These are phyloP conservation scores for Cacatua alba DNA, from an alignment of 2,113 vertebrate species.

Conservation along the genomic window DNA sequence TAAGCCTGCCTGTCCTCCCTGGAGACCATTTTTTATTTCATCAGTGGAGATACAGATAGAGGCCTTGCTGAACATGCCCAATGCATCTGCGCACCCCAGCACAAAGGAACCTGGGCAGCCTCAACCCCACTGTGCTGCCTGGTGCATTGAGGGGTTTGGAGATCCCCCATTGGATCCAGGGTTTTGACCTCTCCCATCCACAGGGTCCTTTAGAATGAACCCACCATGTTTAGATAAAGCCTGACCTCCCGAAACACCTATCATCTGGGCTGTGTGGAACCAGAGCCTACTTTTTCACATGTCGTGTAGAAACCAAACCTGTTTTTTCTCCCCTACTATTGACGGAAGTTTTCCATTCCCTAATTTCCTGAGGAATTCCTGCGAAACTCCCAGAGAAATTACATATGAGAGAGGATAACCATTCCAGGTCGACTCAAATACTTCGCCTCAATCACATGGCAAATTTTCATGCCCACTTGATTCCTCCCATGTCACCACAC, in stretches of 20 bases:
- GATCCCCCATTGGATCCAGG: fast-evolving
- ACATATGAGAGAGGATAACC: neutral
- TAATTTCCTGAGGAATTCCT: constrained; percentile 6
- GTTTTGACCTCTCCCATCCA: neutral
- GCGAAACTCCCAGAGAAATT: neutral
- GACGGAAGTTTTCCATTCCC: neutral
- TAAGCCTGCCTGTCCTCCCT: neutral
- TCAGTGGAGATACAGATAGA: fast-evolving
- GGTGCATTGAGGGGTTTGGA: neutral
- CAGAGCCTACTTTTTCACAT: neutral
- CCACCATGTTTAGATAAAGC: neutral
- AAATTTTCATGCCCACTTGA: neutral
- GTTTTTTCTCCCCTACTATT: fast-evolving
- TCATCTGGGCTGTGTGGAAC: neutral
- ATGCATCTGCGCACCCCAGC: neutral
- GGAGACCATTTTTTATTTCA: neutral
- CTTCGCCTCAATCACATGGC: neutral
- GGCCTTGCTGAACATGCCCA: fast-evolving
- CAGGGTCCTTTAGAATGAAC: neutral
- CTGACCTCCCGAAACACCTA: neutral
- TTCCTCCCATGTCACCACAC: fast-evolving
- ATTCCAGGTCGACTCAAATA: neutral
- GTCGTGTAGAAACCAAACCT: neutral
- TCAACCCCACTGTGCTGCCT: neutral
- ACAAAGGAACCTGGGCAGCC: neutral